Evolutionary conservation across 2,888 invertebrate genomes (phyloP), one percentile per base, ranked within the genome.

Genomic region (Achlya flavicornis): DNA sequence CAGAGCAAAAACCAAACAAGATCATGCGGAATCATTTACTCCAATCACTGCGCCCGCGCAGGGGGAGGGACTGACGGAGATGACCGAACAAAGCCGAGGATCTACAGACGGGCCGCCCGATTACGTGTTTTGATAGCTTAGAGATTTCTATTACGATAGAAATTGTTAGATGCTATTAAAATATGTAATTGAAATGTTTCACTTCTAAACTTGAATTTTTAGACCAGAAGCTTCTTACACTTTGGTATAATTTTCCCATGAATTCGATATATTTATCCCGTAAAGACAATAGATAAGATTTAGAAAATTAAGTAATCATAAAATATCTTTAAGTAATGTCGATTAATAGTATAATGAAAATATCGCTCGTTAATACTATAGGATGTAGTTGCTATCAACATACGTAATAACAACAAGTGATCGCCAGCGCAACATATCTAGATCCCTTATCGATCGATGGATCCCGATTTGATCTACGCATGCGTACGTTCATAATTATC

Each of bases 381-480:
- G 14, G 4, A 81, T 81, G 79, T 79, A 84, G 81, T 85, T 77
- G 81, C 84, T 75, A 79, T 85, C 79, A 76, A 73, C 76, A 83
- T 77, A 84, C 83, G 85, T 84, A 87, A 85, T 82, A 80, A 75
- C 76, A 77, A 80, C 77, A 81, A 86, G 81, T 80, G 78, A 73
- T 83, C 84, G 81, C 80, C 41, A 78, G 80, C 75, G 78, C 83
- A 83, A 84, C 85, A 85, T 85, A 87, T 90, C 89, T 89, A 88
- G 89, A 90, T 89, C 86, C 86, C 84, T 87, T 88, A 90, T 92
- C 93, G 91, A 91, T 88, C 89, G 88, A 87, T 86, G 87, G 87
- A 85, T 84, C 86, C 85, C 82, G 91, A 91, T 93, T 91, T 92
- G 92, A 93, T 93, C 91, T 92, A 92, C 92, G 91, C 88, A 91